Base-by-base conservation (phyloP, 2,113 vertebrate genomes). In the Irena cyanogastra region DNA sequence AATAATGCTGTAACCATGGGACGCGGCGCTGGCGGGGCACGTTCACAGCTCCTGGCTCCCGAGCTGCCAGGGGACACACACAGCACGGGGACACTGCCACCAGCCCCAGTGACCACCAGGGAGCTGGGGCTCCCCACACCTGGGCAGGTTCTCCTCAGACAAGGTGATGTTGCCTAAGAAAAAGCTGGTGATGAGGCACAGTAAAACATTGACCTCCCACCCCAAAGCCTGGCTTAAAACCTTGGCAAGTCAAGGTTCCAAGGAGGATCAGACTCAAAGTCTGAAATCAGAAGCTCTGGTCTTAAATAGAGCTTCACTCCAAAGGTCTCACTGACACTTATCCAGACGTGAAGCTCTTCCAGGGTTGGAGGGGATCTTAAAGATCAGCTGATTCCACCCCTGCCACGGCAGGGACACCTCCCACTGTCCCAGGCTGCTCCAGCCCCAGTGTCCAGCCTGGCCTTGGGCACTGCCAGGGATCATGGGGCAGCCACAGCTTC, bases 1-100 rank as follows among this genome's bases (percentile, higher is more conserved):
- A 98, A 98, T 96, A 98, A 97, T 96, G 97, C 93, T 49, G 98
- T 97, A 97, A 97, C 98, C 98, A 98, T 97, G 98, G 97, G 97
- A 97, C 97, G 90, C 75, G 87, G 95, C 96, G 96, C 98, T 97
- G 97, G 97, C 95, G 95, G 68, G 94, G 97, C 97, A 97, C 95
- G 97, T 97, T 97, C 98, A 94, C 97, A 98, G 97, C 97, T 95
- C 50, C 37, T 98, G 97, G 97, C 97, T 96, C 95, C 92, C 94
- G 92, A 3, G 61, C 30, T 98, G 98, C 98, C 97, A 97, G 92
- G 98, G 94, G 97, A 98, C 97, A n/a, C n/a, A n/a, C n/a, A n/a
- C n/a, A 97, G 94, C 97, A 97, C 74, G 35, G 81, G 78, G 90
- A 96, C 94, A 91, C 59, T 89, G 97, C 96, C 28, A 42, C 27